A percentile compares a stretch with the other conserved stretches of the same genome.
phyloP scores from a whole-genome alignment of 1,140 invertebrate genomes.

The Muscidifurax raptorellus region DNA sequence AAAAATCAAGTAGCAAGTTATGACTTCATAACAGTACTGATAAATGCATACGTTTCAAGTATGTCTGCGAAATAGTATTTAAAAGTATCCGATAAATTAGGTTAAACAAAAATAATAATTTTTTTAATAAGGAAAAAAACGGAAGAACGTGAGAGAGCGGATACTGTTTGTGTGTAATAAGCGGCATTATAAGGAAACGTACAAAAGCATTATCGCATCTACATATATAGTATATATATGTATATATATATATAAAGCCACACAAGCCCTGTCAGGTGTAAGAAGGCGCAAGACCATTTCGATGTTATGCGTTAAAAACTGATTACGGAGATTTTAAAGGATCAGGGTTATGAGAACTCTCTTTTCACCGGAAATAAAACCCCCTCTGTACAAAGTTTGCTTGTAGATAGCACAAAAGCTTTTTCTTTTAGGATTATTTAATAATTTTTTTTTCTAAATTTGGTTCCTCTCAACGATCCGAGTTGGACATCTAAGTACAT shows the following conservation, averaged over 20 bases:
- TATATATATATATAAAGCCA: slow-evolving; percentile 28
- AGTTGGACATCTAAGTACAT: slow-evolving; percentile 34
- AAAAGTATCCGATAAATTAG: background rate
- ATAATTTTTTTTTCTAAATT: slow-evolving; percentile 10
- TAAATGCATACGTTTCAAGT: background rate
- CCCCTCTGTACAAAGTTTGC: slow-evolving; percentile 27
- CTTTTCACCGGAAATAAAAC: slow-evolving; percentile 28
- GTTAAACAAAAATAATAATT: slow-evolving; percentile 19
- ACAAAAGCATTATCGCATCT: slow-evolving; percentile 44
- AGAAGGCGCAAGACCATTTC: slow-evolving; percentile 35
- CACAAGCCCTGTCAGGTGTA: slow-evolving; percentile 28
- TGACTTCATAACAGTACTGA: background rate
- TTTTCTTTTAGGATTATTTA: background rate
- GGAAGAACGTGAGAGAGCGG: slow-evolving; percentile 4
- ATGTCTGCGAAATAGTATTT: background rate
- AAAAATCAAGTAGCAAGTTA: slow-evolving; percentile 20
- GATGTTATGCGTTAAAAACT: slow-evolving; percentile 39
- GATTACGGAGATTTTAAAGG: slow-evolving; percentile 11
- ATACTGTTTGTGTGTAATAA: slow-evolving; percentile 32
- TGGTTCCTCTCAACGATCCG: background rate
- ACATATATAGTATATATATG: background rate
- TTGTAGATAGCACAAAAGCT: slow-evolving; percentile 36
- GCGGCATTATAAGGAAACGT: slow-evolving; percentile 42
- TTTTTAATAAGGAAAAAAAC: background rate
- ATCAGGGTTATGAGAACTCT: background rate